phyloP scores from a whole-genome alignment of 2,797 vertebrate genomes.

The Mionectes olivaceus region DNA sequence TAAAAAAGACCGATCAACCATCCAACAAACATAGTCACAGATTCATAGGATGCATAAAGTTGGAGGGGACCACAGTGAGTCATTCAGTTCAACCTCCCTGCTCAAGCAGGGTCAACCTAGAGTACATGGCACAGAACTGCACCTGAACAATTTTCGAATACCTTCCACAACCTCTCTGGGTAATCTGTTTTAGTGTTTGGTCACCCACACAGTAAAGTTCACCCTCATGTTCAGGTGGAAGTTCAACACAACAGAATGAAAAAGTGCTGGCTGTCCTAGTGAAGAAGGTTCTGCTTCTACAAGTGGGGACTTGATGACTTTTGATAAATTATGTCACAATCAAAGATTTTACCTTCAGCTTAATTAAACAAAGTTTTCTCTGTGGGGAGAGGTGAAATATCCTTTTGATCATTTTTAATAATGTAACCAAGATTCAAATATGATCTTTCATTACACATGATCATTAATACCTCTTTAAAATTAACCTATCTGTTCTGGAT shows the following conservation, averaged over 20 bases:
- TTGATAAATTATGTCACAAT: neutral
- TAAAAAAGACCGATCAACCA: neutral
- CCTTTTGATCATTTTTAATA: neutral
- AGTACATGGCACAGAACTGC: neutral
- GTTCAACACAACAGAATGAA: neutral
- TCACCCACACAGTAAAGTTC: neutral
- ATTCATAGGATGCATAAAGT: neutral
- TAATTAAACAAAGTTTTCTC: neutral
- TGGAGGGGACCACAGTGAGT: neutral
- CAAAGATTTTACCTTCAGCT: neutral
- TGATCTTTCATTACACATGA: neutral
- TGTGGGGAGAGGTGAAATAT: neutral
- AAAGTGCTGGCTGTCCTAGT: accelerated
- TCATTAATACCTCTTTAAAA: neutral
- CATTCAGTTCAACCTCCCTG: neutral
- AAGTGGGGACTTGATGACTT: neutral
- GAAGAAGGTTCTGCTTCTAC: neutral
- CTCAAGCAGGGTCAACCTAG: neutral
- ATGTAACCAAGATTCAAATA: neutral
- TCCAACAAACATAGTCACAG: neutral
- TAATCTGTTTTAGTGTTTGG: neutral
- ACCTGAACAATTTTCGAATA: neutral
- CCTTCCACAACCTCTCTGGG: neutral
- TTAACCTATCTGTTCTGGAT: neutral
- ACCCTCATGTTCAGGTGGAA: neutral